These are phyloP conservation scores for Hirtodrosophila confusa DNA, from an alignment of 2,888 invertebrate species.

Conservation along the genomic window DNA sequence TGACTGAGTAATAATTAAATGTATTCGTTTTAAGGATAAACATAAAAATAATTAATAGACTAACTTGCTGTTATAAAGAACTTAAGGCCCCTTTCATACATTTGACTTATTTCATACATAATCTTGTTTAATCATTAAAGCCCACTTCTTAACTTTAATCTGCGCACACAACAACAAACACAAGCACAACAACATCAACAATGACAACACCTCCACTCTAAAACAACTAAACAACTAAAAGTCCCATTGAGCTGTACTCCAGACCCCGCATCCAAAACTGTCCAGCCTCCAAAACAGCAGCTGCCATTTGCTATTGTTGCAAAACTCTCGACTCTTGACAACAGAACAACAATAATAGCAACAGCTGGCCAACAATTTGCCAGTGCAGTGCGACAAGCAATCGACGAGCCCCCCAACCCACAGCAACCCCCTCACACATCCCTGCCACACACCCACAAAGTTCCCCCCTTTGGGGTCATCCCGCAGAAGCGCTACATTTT, in stretches of 20 bases:
- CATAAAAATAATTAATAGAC: too few species aligned
- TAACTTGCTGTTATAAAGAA: too few species aligned
- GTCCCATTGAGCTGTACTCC: conserved; percentile 14
- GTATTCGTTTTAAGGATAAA: too few species aligned
- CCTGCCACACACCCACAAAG: conserved; percentile 12
- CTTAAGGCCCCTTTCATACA: too few species aligned
- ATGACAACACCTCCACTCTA: conserved; percentile 44
- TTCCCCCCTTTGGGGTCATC: conserved; percentile 43
- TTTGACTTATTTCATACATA: too few species aligned
- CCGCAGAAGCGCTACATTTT: conserved; percentile 74
- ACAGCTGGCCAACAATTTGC: conserved; percentile 61
- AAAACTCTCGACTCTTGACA: conserved; percentile 37
- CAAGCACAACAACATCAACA: conserved; percentile 38
- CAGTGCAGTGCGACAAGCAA: conserved; percentile 56
- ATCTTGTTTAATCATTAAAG: conserved; percentile 3
- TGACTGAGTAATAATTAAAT: too few species aligned
- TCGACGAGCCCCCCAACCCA: conserved; percentile 24
- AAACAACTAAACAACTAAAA: conserved; percentile 38
- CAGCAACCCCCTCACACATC: conserved; percentile 7
- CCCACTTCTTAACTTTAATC: conserved; percentile 23
- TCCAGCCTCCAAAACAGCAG: conserved; percentile 36
- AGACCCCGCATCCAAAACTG: conserved; percentile 4
- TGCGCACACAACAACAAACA: conserved; percentile 10
- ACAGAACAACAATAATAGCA: conserved; percentile 37
- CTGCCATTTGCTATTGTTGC: conserved; percentile 50